Evolutionary conservation across 2,113 vertebrate genomes (phyloP).

Genomic region (Hiodon alosoides): DNA sequence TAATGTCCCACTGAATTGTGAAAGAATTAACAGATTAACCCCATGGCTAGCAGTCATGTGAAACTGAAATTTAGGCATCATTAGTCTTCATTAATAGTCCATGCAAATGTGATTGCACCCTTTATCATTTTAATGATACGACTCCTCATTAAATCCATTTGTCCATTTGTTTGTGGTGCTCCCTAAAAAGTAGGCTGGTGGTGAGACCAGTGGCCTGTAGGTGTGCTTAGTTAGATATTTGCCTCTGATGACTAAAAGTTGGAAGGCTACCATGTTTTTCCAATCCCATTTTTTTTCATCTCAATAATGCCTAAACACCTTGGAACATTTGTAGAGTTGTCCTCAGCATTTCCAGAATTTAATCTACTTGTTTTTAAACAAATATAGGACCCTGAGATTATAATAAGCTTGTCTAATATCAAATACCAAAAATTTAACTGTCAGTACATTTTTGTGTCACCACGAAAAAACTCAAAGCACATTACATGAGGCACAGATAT

Average conservation of each 20-base stretch:
- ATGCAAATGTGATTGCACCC: conserved; percentile 30
- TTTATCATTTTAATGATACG: conserved; percentile 33
- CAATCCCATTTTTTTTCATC: too few species aligned
- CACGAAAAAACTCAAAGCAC: too few species aligned
- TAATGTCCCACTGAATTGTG: conserved; percentile 25
- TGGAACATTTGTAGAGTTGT: too few species aligned
- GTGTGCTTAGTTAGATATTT: background rate
- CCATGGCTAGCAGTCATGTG: conserved; percentile 28
- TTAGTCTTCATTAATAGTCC: conserved; percentile 34
- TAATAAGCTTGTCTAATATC: too few species aligned
- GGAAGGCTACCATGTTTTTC: too few species aligned
- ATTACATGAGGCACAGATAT: too few species aligned
- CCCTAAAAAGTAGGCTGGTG: background rate
- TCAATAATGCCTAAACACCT: too few species aligned
- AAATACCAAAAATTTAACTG: too few species aligned
- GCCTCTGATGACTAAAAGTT: background rate
- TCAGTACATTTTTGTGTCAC: too few species aligned
- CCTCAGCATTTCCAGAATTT: too few species aligned
- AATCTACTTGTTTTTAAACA: too few species aligned
- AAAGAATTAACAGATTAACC: conserved; percentile 35
- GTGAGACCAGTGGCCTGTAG: conserved; percentile 1
- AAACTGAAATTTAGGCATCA: conserved; percentile 25
- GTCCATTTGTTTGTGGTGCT: conserved; percentile 11
- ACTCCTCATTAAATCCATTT: conserved; percentile 28
- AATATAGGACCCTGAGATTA: too few species aligned